Conservation (phyloP, 2,888 invertebrate species). For the Cerastoderma edule region DNA sequence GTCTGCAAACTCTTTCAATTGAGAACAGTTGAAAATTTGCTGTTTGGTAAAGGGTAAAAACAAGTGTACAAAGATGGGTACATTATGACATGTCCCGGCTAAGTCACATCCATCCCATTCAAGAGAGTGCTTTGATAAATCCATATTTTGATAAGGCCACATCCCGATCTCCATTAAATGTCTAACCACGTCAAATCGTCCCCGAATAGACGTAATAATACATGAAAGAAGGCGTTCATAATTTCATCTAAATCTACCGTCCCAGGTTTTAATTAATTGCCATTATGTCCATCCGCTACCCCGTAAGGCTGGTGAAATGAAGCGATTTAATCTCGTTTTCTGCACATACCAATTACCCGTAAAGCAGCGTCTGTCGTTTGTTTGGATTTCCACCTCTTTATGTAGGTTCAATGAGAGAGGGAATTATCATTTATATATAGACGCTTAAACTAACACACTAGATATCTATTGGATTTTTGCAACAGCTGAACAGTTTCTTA, state of each 20-base stretch:
- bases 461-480: too few relatives aligned
- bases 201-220: slow-evolving; percentile 20
- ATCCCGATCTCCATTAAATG: slow-evolving; percentile 15
- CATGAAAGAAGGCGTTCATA: slow-evolving; percentile 26
- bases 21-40: too few relatives aligned
- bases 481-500: too few relatives aligned
- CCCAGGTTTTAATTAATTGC: slow-evolving; percentile 25
- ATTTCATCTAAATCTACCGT: slow-evolving; percentile 16
- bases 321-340: slow-evolving; percentile 24
- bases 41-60: too few relatives aligned
- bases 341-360: slow-evolving; percentile 21
- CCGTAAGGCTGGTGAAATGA: slow-evolving; percentile 21
- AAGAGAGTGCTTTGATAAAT: slow-evolving; percentile 13
- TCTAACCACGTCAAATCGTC: slow-evolving; percentile 13
- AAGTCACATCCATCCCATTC: slow-evolving; percentile 21
- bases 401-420: neutral
- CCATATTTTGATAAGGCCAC: slow-evolving; percentile 16
- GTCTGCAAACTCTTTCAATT: too few relatives aligned
- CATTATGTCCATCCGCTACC: slow-evolving; percentile 15
- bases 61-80: too few relatives aligned
- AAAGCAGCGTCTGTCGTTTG: slow-evolving; percentile 17
- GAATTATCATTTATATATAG: neutral
- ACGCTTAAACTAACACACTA: too few relatives aligned
- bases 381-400: slow-evolving; percentile 20
- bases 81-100: too few relatives aligned